Evolutionary conservation across 2,113 vertebrate species (phyloP), one percentile per base, ranked within the genome.

Genomic region (Mesembrinibis cayennensis): DNA sequence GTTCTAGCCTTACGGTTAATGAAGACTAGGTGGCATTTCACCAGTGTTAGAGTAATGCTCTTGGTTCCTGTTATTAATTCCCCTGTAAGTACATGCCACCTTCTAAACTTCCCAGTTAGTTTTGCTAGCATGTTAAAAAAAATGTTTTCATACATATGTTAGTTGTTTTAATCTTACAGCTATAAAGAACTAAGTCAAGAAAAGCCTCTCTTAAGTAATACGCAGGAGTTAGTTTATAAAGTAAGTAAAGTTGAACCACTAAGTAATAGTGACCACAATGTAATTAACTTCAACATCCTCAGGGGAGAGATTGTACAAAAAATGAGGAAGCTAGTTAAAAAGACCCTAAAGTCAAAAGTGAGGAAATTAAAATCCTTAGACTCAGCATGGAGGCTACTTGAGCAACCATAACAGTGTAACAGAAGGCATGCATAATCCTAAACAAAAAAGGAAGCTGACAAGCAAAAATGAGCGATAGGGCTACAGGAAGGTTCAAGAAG

Each of bases 301-400:
- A 76, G 95, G 95, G 97, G 96, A 97, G 36, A 94, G 82, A 97
- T 96, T 92, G 91, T 82, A 94, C 91, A 90, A 92, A 93, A 95
- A 94, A 93, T 85, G 96, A 97, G 96, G 96, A 97, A 97, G 97
- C 96, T 96, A 97, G 96, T 97, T 97, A 97, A 97, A 97, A 97
- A 96, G 96, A 90, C 97, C 96, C 97, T 97, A 86, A 97, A 96
- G 95, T 96, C 82, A 93, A 71, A 95, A 97, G 96, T 91, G 85
- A 97, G 97, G 97, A 97, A 97, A 97, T 97, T 96, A 97, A 97
- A 97, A 97, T 96, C 95, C 93, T 95, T 89, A n/a, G 77, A 92
- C 97, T 97, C 97, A 97, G 97, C 97, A 97, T 97, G 97, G 80
- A 96, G 94, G 94, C 95, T 96, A 93, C 90, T 95, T 91, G 89